Percentiles rank a stretch among this genome's conserved stretches.
Conservation (phyloP, 2,113 vertebrate genomes). For the Promerops cafer region DNA sequence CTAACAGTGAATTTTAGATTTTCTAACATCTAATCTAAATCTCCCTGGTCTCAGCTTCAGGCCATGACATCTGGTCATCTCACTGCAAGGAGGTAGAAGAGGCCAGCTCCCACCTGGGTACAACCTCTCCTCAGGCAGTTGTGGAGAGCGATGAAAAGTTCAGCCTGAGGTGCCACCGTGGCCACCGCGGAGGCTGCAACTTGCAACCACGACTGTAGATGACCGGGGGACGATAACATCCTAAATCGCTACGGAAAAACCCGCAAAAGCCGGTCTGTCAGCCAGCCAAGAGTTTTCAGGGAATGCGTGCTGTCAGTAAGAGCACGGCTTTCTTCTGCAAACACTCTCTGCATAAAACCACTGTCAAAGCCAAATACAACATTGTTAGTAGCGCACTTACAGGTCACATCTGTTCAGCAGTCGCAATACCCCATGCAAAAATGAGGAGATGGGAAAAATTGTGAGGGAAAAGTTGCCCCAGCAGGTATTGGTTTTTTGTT, state of each 20-base stretch:
- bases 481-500: neutral
- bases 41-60: neutral
- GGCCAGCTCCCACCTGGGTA: neutral
- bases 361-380: neutral
- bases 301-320: neutral
- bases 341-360: fast-evolving
- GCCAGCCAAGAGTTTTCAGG: neutral
- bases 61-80: too few relatives aligned
- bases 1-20: neutral
- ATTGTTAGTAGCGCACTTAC: neutral
- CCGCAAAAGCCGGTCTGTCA: neutral
- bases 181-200: fast-evolving
- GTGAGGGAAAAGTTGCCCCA: neutral
- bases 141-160: neutral
- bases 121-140: neutral
- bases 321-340: neutral
- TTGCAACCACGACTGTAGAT: fast-evolving
- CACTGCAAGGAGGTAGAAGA: neutral
- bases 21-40: neutral
- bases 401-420: neutral
- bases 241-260: neutral
- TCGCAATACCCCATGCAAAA: neutral
- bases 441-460: fast-evolving
- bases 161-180: fast-evolving
- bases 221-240: neutral